Base-by-base conservation (phyloP, 2,113 vertebrate species). In the Nannobrachium achirus region DNA sequence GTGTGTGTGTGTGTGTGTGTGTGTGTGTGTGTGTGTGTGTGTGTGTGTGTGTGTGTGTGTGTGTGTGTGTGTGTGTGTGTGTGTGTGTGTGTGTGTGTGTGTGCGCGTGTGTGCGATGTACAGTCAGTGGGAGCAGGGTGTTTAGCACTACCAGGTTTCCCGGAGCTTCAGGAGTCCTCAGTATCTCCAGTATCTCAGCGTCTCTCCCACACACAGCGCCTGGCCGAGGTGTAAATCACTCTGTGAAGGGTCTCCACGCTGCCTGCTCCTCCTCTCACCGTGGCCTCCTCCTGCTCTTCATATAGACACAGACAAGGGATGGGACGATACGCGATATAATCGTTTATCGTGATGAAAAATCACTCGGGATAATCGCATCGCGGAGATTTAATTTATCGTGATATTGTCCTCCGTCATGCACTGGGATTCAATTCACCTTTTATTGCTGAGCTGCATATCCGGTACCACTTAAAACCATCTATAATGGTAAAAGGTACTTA, bases 111-210 rank as follows among this genome's bases (percentile, higher is more conserved):
- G 65, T 18, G 33, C 53, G 59, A 52, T 57, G 10, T 45, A 8
- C 71, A 63, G 71, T 52, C 66, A 60, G 78, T 74, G 80, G 73
- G 71, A 73, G 66, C 40, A 7, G 69, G 10, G 66, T 63, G 74
- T 63, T 56, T 46, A 64, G 48, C 49, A 41, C 51, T 10, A 20
- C 38, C 25, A 38, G 4, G 57, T 40, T 82, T 84, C 79, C 80
- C 69, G n/a, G n/a, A n/a, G 79, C 42, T 63, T 46, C 44, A 11
- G 44, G 44, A 14, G 10, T 14, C 1, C 45, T 53, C 6, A 10
- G 14, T 74, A 58, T 84, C 75, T 46, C 3, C 44, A 33, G 25
- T 33, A 1, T 20, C 3, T 15, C n/a, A 56, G 20, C 38, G 2
- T 20, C 3, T 15, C 75, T 59, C 80, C 63, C 66, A 74, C 78